Evolutionary conservation across 1,140 invertebrate genomes (phyloP), one percentile per base, ranked within the genome.

Genomic region (Drosophila aff.): DNA sequence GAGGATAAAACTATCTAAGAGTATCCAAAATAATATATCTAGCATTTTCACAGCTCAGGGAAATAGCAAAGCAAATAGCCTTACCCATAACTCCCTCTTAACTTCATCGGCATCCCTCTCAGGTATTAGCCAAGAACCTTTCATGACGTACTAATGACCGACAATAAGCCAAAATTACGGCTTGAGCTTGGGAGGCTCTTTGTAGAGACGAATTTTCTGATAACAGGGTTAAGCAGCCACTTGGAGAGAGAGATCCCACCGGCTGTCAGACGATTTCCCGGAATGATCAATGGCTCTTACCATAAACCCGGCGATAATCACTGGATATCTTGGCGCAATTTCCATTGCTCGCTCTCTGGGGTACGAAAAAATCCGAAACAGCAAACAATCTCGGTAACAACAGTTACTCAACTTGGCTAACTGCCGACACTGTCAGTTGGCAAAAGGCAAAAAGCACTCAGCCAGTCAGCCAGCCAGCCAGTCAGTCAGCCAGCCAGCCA

Each of bases 391-490:
- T 77, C 64, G 74, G 75, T 68, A 61, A 78, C 61, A 76, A 76
- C 74, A 76, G 73, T 76, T 76, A 76, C 74, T 76, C 74, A 76
- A 78, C 64, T 78, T 78, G 75, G 74, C 75, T 77, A 77, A 77
- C 75, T 77, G 74, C 58, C 71, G 33, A 66, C 64, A 66, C 64
- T 66, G 55, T 43, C 73, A 53, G 71, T 65, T 57, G 52, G 71
- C 60, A 62, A 75, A 76, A 67, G 52, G 71, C 60, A 62, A 75
- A 76, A 67, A 53, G 47, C 36, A 59, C 53, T 73, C 41, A 52
- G 69, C 52, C 71, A 49, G 23, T 10, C 59, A 49, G 11, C 7
- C 67, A 47, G 50, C 18, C 62, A 58, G 11, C 7, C 67, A 47
- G 50, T 16, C 62, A 58, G 10, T 1, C 16, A 26, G 58, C 9